These are phyloP conservation scores for Sisor rabdophorus DNA, from an alignment of 2,113 vertebrate genomes.

Conservation along the genomic window DNA sequence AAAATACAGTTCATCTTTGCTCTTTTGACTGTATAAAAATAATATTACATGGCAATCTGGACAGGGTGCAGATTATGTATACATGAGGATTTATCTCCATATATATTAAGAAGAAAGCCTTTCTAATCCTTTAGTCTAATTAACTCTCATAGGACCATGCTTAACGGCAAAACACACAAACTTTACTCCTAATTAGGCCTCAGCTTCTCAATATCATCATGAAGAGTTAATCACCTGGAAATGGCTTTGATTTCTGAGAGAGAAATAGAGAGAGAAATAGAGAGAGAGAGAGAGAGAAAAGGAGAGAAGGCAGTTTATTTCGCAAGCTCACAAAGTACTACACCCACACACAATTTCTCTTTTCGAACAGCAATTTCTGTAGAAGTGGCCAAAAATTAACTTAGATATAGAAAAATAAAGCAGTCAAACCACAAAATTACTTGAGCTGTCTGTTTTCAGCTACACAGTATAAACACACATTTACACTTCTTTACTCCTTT, in stretches of 20 bases:
- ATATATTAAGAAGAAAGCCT: constrained; percentile 1
- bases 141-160: constrained; percentile 57
- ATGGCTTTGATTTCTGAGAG: constrained; percentile 50
- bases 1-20: background rate
- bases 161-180: constrained; percentile 43
- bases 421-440: background rate
- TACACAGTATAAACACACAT: constrained; percentile 26
- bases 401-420: background rate
- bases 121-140: constrained; percentile 48
- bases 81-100: background rate
- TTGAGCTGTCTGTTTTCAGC: constrained; percentile 23
- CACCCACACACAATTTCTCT: constrained; percentile 10
- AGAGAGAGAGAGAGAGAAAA: constrained; percentile 42
- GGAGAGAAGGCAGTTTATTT: constrained; percentile 58
- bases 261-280: constrained; percentile 43
- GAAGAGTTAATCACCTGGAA: constrained; percentile 59
- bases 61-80: background rate
- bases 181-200: constrained; percentile 57
- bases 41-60: background rate
- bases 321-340: constrained; percentile 23
- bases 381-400: background rate
- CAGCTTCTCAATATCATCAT: constrained; percentile 55
- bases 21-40: background rate
- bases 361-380: background rate
- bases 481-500: background rate